Conservation (phyloP, 1,140 invertebrate species). For the Macrosteles quadrilineatus region DNA sequence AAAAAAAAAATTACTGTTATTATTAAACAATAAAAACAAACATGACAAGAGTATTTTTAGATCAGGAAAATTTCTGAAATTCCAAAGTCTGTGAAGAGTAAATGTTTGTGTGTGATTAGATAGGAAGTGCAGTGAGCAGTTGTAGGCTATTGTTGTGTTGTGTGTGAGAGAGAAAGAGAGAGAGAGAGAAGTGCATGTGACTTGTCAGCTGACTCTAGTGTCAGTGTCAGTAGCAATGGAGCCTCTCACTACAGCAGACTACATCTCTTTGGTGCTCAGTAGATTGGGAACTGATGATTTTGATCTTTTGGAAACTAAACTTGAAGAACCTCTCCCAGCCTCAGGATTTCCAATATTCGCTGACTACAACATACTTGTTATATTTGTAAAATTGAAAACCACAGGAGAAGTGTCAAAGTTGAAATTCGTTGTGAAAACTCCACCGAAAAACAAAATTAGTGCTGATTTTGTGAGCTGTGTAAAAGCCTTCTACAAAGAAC, state of each 20-base stretch:
- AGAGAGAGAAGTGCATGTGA: no score
- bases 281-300: neutral
- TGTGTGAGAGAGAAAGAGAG: no score
- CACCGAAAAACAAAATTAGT: neutral
- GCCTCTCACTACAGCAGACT: neutral
- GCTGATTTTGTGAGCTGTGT: slow-evolving; percentile 1
- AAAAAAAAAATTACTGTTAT: no score
- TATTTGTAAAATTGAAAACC: slow-evolving; percentile 3
- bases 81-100: no score
- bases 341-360: slow-evolving; percentile 1
- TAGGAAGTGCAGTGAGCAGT: no score
- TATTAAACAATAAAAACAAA: no score
- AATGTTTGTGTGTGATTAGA: no score
- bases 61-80: no score
- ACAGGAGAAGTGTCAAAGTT: neutral
- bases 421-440: slow-evolving; percentile 28
- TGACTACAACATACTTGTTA: neutral
- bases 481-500: slow-evolving; percentile 27
- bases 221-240: neutral
- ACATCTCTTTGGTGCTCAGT: neutral
- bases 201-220: slow-evolving; percentile 5
- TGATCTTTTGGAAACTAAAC: neutral
- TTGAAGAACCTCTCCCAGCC: neutral
- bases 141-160: no score
- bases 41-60: no score